Conservation (phyloP, 2,888 invertebrate species). For the Cantharis rufa region DNA sequence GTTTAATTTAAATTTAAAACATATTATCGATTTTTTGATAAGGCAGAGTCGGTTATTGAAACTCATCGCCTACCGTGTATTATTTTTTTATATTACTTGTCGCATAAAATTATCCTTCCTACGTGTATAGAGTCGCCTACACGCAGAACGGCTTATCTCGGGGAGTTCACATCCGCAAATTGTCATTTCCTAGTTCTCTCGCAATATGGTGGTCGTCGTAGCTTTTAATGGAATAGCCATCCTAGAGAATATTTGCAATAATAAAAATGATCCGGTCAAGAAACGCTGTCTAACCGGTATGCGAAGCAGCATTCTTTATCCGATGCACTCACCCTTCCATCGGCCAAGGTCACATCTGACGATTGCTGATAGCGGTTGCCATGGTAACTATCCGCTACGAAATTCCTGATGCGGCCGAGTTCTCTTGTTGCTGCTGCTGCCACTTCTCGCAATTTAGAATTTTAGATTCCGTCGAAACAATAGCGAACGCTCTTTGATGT, state of each 20-base stretch:
- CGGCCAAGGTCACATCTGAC: conserved; percentile 41
- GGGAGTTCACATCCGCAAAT: not conserved
- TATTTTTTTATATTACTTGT: not conserved
- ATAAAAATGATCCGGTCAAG: conserved; percentile 11
- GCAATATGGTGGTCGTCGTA: not conserved
- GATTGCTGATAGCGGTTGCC: conserved; percentile 38
- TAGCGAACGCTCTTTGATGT: conserved; percentile 17
- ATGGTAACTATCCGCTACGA: conserved; percentile 36
- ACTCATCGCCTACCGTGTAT: not conserved
- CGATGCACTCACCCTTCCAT: conserved; percentile 33
- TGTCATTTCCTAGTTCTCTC: not conserved
- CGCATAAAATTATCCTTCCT: not conserved
- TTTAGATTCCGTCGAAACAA: not conserved
- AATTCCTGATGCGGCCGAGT: conserved; percentile 18
- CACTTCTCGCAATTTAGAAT: conserved; percentile 7
- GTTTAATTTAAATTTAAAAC: not conserved
- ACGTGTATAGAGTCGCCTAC: not conserved
- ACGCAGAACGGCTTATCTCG: not conserved
- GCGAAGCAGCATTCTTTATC: conserved; percentile 33
- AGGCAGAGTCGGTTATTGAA: not conserved
- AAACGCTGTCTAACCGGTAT: conserved; percentile 21
- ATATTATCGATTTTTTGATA: not conserved
- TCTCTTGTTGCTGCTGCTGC: conserved; percentile 9
- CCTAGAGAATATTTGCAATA: conserved; percentile 4
- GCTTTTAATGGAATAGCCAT: not conserved